Conservation (phyloP, 1,140 invertebrate species). For the Oryzaephilus surinamensis region DNA sequence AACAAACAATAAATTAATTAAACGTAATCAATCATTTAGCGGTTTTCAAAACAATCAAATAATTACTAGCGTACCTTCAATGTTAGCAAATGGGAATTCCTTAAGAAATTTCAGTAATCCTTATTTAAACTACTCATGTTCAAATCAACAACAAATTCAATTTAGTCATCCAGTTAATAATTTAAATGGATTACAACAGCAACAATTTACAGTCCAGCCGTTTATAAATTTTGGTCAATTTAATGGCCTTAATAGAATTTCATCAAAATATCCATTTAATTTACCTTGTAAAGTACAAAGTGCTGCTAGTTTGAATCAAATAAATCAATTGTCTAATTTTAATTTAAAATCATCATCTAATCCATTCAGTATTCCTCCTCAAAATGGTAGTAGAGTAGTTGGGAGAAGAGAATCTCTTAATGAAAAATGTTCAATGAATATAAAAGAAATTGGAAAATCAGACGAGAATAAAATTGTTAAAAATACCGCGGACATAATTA, state of each 20-base stretch:
- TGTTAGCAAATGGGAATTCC: too few relatives aligned
- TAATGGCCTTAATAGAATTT: too few relatives aligned
- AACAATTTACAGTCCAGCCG: slow-evolving; percentile 9
- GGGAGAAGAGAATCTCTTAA: slow-evolving; percentile 20
- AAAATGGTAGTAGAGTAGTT: slow-evolving; percentile 11
- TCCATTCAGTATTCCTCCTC: slow-evolving; percentile 8
- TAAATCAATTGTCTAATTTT: too few relatives aligned
- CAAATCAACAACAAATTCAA: too few relatives aligned
- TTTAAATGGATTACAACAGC: too few relatives aligned
- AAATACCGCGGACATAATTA: slow-evolving; percentile 9
- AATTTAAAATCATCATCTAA: slow-evolving; percentile 6
- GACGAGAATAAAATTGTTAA: slow-evolving; percentile 7
- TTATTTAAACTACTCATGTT: slow-evolving; percentile 5
- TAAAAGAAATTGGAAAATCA: background rate
- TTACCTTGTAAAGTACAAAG: too few relatives aligned
- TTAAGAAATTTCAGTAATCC: slow-evolving; percentile 9
- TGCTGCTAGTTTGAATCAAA: too few relatives aligned
- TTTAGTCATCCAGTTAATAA: too few relatives aligned
- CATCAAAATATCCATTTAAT: too few relatives aligned
- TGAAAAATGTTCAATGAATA: background rate
- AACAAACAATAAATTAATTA: slow-evolving; percentile 10
- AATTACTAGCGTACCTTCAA: background rate
- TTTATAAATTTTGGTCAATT: too few relatives aligned
- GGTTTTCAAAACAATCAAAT: slow-evolving; percentile 27
- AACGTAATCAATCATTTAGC: slow-evolving; percentile 33